Evolutionary conservation across 37 sponge, comb jelly and placozoan genomes (phyloP), one percentile per base, ranked within the genome.

Genomic region (Petrosia ficiformis): DNA sequence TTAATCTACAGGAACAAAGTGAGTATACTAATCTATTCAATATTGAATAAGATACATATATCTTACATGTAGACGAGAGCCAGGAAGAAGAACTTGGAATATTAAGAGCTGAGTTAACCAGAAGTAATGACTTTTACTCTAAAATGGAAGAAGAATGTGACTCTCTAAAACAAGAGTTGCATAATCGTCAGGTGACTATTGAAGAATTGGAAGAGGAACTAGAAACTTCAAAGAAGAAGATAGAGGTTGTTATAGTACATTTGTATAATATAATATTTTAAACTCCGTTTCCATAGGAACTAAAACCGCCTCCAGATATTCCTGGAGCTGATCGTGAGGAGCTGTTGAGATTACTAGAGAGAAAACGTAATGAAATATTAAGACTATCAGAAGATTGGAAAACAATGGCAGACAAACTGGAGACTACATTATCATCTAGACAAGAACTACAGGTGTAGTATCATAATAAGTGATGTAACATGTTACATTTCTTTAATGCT

Each of bases 261-360:
- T 48, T 48, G 54, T 48, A 48, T 14, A 19, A 19, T 14, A 19
- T 48, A 8, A 19, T 48, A 14, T 48, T 14, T 48, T 48, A 19
- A 8, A 19, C 14, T 48, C 54, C 14, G 14, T 48, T 61, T 22
- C n/a, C n/a, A 26, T 61, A 63, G 59, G 83, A 86, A 25, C 86
- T 78, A 42, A 42, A 70, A 3, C 90, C 91, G 11, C 83, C 83
- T 0, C 79, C 83, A 0, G 87, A 86, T 11, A 59, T 91, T 30
- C 86, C 91, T 22, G 87, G 87, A 16, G 86, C 86, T 35, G 91
- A 91, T 67, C 71, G 87, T 24, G 69, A 81, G 24, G 83, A 85
- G 74, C 80, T 91, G 72, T 83, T 91, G 29, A 56, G 91, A 67
- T 43, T 91, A n/a, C 76, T 91, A 40, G 87, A 86, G 44, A 57